Evolutionary conservation across 2,797 vertebrate genomes (phyloP), one percentile per base, ranked within the genome.

Genomic region (Gila robusta): DNA sequence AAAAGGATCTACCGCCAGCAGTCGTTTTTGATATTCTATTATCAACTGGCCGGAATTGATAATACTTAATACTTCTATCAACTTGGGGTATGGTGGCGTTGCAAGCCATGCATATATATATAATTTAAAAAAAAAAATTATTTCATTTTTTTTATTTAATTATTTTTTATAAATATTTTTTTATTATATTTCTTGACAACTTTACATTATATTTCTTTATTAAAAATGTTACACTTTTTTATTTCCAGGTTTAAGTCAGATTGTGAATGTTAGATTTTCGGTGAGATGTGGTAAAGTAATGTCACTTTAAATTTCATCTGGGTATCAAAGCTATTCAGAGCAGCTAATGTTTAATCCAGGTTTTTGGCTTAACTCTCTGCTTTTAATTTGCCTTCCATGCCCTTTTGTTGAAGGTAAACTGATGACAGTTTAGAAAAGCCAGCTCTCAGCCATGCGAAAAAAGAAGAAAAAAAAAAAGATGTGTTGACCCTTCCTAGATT

Each of bases 401-500:
- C 96, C 95, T 96, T 96, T 93, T 97, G 97, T 97, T 97, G 97
- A 96, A 97, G 96, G 95, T 96, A 96, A 97, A 97, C 95, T 96
- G 96, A 97, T 97, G 96, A 95, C 94, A 94, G 96, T 94, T 93
- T 90, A 92, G 93, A 94, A 92, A 95, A 94, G 94, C 71, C 91
- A 94, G 94, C 95, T 91, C 95, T 95, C 95, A 93, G 94, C 94
- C 89, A 86, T 88, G 71, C 87, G 90, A 32, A 32, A 32, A 32
- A 32, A 32, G 1, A 87, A 74, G 88, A 88, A 85, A 37, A 11
- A 28, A 90, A 90, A 89, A 87, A 95, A 94, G 95, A 94, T 95
- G 95, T 96, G 96, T 97, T 98, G 97, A 98, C 97, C 97, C 96
- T 96, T 96, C 94, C 96, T 92, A 97, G 97, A 98, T 97, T 98